Percentiles rank a stretch among this genome's conserved stretches.
Conservation (phyloP, 92 coral and sea anemone genomes). For the Muricea muricata region DNA sequence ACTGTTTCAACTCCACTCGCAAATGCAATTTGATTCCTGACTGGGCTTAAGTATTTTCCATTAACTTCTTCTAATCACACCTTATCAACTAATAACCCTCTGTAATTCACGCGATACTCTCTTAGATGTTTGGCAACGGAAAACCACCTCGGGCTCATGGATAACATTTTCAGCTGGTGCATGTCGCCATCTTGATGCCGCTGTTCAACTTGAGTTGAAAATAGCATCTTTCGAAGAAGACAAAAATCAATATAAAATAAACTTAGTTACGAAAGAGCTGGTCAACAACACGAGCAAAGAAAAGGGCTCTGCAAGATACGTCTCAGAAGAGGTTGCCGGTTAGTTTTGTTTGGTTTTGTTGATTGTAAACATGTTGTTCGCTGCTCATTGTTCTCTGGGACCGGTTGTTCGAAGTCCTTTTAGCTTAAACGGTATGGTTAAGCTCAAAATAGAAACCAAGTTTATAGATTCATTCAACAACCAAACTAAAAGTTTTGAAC, state of each 20-base stretch:
- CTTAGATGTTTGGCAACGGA: slow-evolving; percentile 83
- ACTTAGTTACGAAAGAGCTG: slow-evolving; percentile 47
- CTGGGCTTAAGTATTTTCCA: too few relatives aligned
- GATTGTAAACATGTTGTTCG: not conserved
- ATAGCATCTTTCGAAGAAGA: slow-evolving; percentile 62
- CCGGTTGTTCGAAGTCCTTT: too few relatives aligned
- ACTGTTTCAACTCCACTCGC: too few relatives aligned
- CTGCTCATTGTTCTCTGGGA: too few relatives aligned
- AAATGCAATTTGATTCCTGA: too few relatives aligned
- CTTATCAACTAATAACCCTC: not conserved
- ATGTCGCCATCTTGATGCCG: slow-evolving; percentile 80
- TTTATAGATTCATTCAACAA: too few relatives aligned
- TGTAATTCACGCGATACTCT: not conserved
- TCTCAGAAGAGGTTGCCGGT: slow-evolving; percentile 19
- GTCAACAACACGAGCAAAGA: slow-evolving; percentile 70
- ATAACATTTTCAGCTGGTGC: slow-evolving; percentile 69
- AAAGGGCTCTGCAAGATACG: slow-evolving; percentile 57
- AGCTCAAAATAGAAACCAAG: too few relatives aligned
- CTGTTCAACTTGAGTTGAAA: slow-evolving; percentile 56
- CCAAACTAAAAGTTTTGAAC: too few relatives aligned
- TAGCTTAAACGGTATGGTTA: too few relatives aligned
- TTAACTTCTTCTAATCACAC: too few relatives aligned
- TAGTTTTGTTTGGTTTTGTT: not conserved
- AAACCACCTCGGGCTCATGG: slow-evolving; percentile 72
- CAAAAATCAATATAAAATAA: slow-evolving; percentile 68